Percentiles rank a stretch among this genome's conserved stretches.
Conservation (phyloP, 1,140 invertebrate species). For the Fopius arisanus region DNA sequence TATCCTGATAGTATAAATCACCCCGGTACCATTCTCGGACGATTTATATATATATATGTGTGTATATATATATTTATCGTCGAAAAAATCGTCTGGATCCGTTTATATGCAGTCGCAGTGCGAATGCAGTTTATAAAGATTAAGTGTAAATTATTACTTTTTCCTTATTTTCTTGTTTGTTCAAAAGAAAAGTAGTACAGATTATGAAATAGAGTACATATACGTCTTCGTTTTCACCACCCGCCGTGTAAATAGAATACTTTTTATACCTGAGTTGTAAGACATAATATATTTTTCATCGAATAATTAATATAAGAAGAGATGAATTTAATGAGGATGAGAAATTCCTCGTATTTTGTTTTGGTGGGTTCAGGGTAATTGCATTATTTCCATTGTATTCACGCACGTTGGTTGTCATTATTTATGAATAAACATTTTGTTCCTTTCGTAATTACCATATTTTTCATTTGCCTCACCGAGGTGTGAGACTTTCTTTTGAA, state of each 20-base stretch:
- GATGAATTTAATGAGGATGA: constrained; percentile 7
- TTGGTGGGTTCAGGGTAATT: constrained; percentile 40
- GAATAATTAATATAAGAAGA: neutral
- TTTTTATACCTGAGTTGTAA: constrained; percentile 42
- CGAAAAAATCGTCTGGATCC: neutral
- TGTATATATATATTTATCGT: neutral
- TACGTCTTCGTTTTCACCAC: constrained; percentile 7
- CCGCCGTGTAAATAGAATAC: constrained; percentile 37
- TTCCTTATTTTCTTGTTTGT: neutral
- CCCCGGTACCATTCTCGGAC: constrained; percentile 8
- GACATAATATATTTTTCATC: constrained; percentile 40
- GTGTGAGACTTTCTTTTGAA: neutral
- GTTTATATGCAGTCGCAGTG: neutral
- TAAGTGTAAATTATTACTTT: constrained; percentile 1
- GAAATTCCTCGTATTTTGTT: constrained; percentile 35
- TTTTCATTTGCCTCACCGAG: neutral
- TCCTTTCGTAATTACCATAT: constrained; percentile 16
- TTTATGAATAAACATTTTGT: constrained; percentile 46
- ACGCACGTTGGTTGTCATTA: constrained; percentile 41
- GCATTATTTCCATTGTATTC: constrained; percentile 38
- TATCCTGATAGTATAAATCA: constrained; percentile 10
- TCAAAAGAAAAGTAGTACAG: constrained; percentile 1
- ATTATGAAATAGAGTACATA: constrained; percentile 11
- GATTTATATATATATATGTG: neutral
- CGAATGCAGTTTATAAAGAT: constrained; percentile 8